phyloP scores from a whole-genome alignment of 2,888 invertebrate genomes.

The Plebejus melissa region DNA sequence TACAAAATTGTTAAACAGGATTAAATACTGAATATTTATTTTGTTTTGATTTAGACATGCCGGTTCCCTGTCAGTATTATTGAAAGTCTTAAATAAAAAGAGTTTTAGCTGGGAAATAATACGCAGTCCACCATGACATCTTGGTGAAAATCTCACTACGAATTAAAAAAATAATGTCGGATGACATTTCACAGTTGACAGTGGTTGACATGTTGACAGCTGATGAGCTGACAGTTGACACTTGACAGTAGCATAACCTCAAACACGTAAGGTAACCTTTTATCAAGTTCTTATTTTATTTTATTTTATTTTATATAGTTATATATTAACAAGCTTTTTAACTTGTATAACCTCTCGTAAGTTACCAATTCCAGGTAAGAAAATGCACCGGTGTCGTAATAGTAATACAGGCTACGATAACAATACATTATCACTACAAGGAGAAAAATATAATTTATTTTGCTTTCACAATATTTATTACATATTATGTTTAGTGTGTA shows the following conservation, averaged over 20 bases:
- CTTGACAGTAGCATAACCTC: not conserved
- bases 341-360: not conserved
- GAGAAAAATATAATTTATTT: not conserved
- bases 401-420: too few relatives aligned
- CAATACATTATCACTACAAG: not conserved
- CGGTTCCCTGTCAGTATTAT: not conserved
- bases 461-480: not conserved
- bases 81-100: not conserved
- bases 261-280: not conserved
- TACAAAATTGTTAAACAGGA: slow-evolving; percentile 46
- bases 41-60: not conserved
- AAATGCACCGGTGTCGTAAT: not conserved
- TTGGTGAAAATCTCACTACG: not conserved
- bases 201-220: too few relatives aligned
- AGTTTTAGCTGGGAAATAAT: too few relatives aligned
- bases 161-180: not conserved
- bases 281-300: not conserved
- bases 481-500: not conserved
- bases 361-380: not conserved
- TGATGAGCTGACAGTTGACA: not conserved
- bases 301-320: not conserved
- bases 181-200: too few relatives aligned
- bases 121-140: not conserved
- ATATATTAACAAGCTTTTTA: not conserved
- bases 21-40: slow-evolving; percentile 33